These are phyloP conservation scores for Allygus modestus DNA, from an alignment of 2,888 invertebrate genomes.

Conservation along the genomic window DNA sequence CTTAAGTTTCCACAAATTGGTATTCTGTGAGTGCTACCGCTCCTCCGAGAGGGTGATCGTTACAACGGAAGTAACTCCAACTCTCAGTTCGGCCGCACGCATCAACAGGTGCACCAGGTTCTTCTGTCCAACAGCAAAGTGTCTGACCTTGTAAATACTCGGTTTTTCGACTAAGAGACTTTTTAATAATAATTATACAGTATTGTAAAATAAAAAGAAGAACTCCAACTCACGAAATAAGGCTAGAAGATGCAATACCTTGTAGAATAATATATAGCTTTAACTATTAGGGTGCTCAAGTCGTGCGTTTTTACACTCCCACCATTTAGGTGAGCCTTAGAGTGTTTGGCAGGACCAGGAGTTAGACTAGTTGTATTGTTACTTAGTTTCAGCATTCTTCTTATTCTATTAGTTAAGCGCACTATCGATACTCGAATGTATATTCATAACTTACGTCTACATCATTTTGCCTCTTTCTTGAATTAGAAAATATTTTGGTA, in stretches of 20 bases:
- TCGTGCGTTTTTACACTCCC: constrained; percentile 65
- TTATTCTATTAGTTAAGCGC: constrained; percentile 58
- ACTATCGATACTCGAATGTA: constrained; percentile 45
- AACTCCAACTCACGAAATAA: constrained; percentile 66
- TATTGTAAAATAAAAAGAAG: constrained; percentile 68
- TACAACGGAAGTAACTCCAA: constrained; percentile 36
- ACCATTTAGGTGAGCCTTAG: constrained; percentile 61
- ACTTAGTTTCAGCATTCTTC: constrained; percentile 57
- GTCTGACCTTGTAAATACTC: constrained; percentile 53
- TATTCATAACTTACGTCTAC: constrained; percentile 46
- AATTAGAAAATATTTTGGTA: constrained; percentile 46
- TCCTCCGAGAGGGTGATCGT: neutral
- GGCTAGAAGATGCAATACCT: constrained; percentile 70
- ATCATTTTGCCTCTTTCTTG: constrained; percentile 34
- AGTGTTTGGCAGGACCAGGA: constrained; percentile 47
- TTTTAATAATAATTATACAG: constrained; percentile 68
- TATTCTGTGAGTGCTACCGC: neutral
- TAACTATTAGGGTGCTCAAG: constrained; percentile 70
- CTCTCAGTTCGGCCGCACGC: neutral
- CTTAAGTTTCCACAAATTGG: no score
- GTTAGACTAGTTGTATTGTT: constrained; percentile 39
- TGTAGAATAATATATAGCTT: constrained; percentile 69
- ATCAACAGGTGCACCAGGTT: neutral
- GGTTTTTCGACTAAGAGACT: constrained; percentile 64
- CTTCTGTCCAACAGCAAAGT: constrained; percentile 30